Evolutionary conservation across 2,888 invertebrate genomes (phyloP).

Genomic region (Synergus laeviventris): DNA sequence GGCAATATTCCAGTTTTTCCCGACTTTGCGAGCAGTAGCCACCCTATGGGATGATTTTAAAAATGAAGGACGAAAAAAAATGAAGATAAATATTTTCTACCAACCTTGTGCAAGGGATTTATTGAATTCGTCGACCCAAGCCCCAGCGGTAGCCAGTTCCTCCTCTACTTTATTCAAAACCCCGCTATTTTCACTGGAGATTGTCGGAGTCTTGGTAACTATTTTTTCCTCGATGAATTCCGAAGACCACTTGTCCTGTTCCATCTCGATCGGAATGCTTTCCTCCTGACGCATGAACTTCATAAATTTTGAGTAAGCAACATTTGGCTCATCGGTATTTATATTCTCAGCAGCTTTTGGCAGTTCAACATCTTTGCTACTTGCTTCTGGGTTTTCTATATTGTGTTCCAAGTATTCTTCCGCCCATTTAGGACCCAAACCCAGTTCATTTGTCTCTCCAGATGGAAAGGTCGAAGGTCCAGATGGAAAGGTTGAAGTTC

Average conservation of each 20-base stretch:
- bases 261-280: constrained; percentile 79
- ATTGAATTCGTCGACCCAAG: constrained; percentile 72
- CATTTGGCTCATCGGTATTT: constrained; percentile 81
- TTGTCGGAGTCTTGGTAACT: constrained; percentile 68
- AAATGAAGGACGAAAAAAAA: background rate
- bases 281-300: constrained; percentile 89
- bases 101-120: constrained; percentile 62
- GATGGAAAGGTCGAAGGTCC: constrained; percentile 18
- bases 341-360: constrained; percentile 81
- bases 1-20: background rate
- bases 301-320: constrained; percentile 89
- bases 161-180: constrained; percentile 61
- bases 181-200: constrained; percentile 63
- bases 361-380: constrained; percentile 62
- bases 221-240: constrained; percentile 50
- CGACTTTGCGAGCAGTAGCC: background rate
- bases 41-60: background rate
- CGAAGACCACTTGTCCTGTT: constrained; percentile 61
- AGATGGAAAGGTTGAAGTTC: constrained; percentile 5
- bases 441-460: constrained; percentile 74
- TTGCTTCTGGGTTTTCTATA: constrained; percentile 59
- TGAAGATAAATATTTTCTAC: background rate
- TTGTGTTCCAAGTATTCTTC: constrained; percentile 79
- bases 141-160: constrained; percentile 65
- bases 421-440: constrained; percentile 80